phyloP scores from a whole-genome alignment of 1,140 invertebrate species.

The Pseudomyrmex gracilis region DNA sequence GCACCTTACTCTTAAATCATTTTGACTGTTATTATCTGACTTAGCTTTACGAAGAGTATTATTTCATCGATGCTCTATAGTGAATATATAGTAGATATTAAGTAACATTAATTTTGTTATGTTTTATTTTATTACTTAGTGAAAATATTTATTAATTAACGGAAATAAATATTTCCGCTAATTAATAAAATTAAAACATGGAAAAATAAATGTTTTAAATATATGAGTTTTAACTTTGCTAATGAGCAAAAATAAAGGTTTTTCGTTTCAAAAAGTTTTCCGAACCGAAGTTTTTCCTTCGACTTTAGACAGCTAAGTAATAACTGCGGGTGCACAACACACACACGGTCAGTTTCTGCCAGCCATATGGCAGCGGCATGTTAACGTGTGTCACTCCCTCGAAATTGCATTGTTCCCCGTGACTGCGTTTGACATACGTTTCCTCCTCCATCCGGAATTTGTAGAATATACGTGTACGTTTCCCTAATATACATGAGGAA shows the following conservation, averaged over 20 bases:
- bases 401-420: slow-evolving; percentile 76
- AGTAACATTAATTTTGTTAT: too few relatives aligned
- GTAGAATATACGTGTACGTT: not conserved
- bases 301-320: too few relatives aligned
- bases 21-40: not conserved
- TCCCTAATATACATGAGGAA: not conserved
- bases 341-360: slow-evolving; percentile 65
- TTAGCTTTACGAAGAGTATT: too few relatives aligned
- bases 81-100: too few relatives aligned
- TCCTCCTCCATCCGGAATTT: slow-evolving; percentile 48
- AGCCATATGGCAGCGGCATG: slow-evolving; percentile 75
- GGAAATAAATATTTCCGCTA: too few relatives aligned
- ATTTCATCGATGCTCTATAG: too few relatives aligned
- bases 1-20: not conserved
- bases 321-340: slow-evolving; percentile 13
- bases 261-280: not conserved
- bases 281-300: not conserved
- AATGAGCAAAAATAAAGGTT: not conserved
- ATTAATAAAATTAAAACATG: too few relatives aligned
- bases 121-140: too few relatives aligned
- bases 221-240: too few relatives aligned
- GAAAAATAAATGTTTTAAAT: too few relatives aligned
- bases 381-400: slow-evolving; percentile 68
- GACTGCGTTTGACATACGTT: slow-evolving; percentile 72
- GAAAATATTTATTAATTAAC: too few relatives aligned